Evolutionary conservation across 2,113 vertebrate genomes (phyloP).

Genomic region (Gavialis gangeticus): DNA sequence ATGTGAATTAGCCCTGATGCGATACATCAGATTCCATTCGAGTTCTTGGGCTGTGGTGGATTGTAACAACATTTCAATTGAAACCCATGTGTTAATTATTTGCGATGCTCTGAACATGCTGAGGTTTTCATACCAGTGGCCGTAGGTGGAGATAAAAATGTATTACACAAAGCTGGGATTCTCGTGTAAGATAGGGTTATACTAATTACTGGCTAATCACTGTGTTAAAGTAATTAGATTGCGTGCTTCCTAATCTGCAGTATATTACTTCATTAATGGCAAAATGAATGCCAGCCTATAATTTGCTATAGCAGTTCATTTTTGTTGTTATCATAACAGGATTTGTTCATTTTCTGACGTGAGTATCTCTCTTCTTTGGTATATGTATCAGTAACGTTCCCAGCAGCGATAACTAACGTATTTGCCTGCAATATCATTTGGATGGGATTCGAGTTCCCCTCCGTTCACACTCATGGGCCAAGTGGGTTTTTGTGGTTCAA

Average conservation of each 20-base stretch:
- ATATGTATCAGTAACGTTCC: neutral
- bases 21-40: conserved; percentile 21
- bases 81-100: conserved; percentile 68
- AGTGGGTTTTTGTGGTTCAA: neutral
- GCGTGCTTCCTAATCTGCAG: conserved; percentile 54
- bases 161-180: conserved; percentile 65
- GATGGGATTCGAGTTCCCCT: neutral
- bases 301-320: conserved; percentile 70
- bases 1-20: conserved; percentile 46
- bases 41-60: neutral
- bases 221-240: conserved; percentile 72
- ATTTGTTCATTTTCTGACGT: neutral
- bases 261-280: conserved; percentile 43
- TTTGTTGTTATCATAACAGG: conserved; percentile 29
- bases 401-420: neutral
- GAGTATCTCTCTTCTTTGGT: neutral
- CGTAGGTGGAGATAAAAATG: conserved; percentile 68
- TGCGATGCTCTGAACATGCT: conserved; percentile 36
- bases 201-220: conserved; percentile 76
- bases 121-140: conserved; percentile 51
- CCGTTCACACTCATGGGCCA: neutral
- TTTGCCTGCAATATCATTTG: neutral
- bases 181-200: conserved; percentile 63
- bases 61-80: conserved; percentile 36
- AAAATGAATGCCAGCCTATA: conserved; percentile 30